Conservation (phyloP, 2,888 invertebrate species). For the Melanotus villosus region DNA sequence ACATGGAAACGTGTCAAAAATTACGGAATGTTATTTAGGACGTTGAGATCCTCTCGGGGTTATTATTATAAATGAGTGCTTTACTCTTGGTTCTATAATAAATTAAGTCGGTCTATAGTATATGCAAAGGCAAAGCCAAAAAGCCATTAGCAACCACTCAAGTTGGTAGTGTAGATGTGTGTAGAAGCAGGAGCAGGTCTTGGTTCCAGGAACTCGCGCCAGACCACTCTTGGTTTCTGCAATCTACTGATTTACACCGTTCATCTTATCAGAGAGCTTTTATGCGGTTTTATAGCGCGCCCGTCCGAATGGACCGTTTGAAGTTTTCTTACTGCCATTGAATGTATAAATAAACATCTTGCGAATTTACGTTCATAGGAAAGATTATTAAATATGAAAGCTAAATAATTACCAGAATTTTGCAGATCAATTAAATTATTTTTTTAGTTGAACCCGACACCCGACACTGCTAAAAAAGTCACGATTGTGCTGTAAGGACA, state of each 20-base stretch:
- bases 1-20: too few relatives aligned
- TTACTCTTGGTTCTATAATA: background rate
- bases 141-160: conserved; percentile 25
- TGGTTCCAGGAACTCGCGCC: conserved; percentile 49
- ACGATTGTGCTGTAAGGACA: too few relatives aligned
- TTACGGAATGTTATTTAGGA: too few relatives aligned
- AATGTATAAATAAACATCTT: conserved; percentile 6
- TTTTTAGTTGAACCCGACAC: too few relatives aligned
- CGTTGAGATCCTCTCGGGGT: too few relatives aligned
- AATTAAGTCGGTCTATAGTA: background rate
- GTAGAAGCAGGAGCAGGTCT: conserved; percentile 22
- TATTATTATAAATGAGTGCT: too few relatives aligned
- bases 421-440: too few relatives aligned
- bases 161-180: conserved; percentile 10
- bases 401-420: too few relatives aligned
- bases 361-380: background rate
- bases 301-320: conserved; percentile 12
- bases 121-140: conserved; percentile 7
- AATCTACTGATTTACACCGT: conserved; percentile 33
- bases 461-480: too few relatives aligned
- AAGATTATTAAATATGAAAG: too few relatives aligned
- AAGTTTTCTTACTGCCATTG: background rate
- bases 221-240: conserved; percentile 44
- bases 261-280: conserved; percentile 31
- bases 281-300: conserved; percentile 20